Percentiles rank a stretch among this genome's conserved stretches.
These are phyloP conservation scores for Xenus cinereus DNA, from an alignment of 2,113 vertebrate genomes.

Conservation along the genomic window DNA sequence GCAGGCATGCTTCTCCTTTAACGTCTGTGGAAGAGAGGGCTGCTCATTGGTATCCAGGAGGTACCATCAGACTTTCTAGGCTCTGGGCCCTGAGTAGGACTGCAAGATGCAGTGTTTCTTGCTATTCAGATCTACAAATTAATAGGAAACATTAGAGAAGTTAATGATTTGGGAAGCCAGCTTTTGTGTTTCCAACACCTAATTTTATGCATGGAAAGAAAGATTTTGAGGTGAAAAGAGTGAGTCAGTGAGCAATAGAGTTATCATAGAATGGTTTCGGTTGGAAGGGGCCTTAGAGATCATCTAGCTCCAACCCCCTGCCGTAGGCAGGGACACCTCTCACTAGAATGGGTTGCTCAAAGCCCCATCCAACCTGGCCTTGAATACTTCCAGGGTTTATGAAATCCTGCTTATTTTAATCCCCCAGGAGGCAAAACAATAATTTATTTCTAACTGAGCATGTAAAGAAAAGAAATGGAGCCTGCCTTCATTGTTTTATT, in stretches of 20 bases:
- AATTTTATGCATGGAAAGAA: neutral
- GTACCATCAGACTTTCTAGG: neutral
- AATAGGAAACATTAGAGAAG: neutral
- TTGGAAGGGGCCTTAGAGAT: neutral
- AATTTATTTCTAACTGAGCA: conserved; percentile 54
- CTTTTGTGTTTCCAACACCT: neutral
- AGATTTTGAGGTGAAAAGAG: conserved; percentile 12
- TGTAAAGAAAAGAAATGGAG: conserved; percentile 19
- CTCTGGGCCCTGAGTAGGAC: neutral
- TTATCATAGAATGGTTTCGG: neutral
- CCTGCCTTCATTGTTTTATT: conserved; percentile 17
- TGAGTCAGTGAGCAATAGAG: neutral
- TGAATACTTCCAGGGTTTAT: neutral
- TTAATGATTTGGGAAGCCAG: conserved; percentile 24
- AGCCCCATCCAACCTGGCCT: neutral
- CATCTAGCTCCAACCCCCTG: neutral
- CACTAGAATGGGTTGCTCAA: neutral
- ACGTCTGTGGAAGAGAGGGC: neutral
- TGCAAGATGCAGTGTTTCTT: neutral
- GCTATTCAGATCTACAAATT: neutral
- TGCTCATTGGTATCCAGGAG: neutral
- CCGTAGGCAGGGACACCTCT: neutral
- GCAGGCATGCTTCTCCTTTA: neutral
- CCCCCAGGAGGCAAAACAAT: conserved; percentile 39
- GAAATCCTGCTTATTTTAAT: conserved; percentile 64